Percentiles rank a stretch among this genome's conserved stretches.
Conservation (phyloP, 2,888 invertebrate species). For the Agriopis leucophaearia region DNA sequence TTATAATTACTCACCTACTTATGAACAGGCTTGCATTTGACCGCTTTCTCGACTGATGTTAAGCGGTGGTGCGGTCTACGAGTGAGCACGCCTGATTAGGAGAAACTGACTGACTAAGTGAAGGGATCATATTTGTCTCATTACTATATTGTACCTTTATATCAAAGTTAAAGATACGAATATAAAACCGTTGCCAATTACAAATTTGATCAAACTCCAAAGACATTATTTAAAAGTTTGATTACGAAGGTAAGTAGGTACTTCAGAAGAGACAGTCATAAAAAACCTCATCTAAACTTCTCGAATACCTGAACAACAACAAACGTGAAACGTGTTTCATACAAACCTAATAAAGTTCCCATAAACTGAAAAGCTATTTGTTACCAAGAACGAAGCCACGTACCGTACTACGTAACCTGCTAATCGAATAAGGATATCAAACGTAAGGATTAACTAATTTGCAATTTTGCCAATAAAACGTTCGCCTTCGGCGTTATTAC, state of each 20-base stretch:
- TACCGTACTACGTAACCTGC: conserved; percentile 67
- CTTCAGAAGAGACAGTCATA: conserved; percentile 46
- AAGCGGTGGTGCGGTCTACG: no score
- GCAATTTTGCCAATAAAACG: conserved; percentile 78
- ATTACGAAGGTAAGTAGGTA: conserved; percentile 35
- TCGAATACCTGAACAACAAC: conserved; percentile 56
- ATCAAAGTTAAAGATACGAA: no score
- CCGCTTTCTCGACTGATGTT: no score
- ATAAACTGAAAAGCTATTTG: conserved; percentile 65
- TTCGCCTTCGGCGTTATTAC: conserved; percentile 68
- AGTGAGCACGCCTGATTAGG: no score
- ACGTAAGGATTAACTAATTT: conserved; percentile 72
- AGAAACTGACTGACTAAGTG: no score
- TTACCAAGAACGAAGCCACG: conserved; percentile 62
- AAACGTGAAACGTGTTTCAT: conserved; percentile 63
- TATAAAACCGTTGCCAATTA: conserved; percentile 9
- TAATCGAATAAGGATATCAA: conserved; percentile 66
- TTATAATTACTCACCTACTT: no score
- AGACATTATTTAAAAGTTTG: conserved; percentile 29
- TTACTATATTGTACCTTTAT: no score
- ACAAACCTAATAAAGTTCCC: conserved; percentile 56
- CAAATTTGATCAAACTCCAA: conserved; percentile 20
- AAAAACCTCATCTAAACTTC: conserved; percentile 65
- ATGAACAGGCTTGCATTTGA: no score
- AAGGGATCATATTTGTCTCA: no score